phyloP scores from a whole-genome alignment of 1,140 invertebrate species.

The Hestina assimilis region DNA sequence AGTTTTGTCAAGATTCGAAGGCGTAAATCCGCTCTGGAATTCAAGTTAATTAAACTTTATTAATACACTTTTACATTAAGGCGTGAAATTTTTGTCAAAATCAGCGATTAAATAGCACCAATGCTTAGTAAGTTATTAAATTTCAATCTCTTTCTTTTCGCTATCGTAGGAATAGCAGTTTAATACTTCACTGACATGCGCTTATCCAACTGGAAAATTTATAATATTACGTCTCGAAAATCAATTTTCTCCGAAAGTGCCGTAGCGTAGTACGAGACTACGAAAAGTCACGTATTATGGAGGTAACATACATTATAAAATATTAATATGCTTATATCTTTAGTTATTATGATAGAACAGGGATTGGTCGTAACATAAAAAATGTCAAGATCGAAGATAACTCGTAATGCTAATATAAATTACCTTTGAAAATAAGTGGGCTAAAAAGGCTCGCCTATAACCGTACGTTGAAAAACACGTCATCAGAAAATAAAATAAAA shows the following conservation, averaged over 20 bases:
- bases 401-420: too few relatives aligned
- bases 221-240: conserved; percentile 12
- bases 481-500: too few relatives aligned
- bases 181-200: conserved; percentile 7
- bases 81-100: too few relatives aligned
- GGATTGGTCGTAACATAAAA: not conserved
- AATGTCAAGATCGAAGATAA: not conserved
- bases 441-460: too few relatives aligned
- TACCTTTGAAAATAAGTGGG: too few relatives aligned
- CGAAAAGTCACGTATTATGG: conserved; percentile 12
- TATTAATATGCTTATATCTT: conserved; percentile 1
- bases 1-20: too few relatives aligned
- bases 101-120: too few relatives aligned
- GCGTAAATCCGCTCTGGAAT: too few relatives aligned
- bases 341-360: conserved; percentile 1
- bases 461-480: too few relatives aligned
- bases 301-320: not conserved
- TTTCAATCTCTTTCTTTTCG: not conserved
- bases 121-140: too few relatives aligned
- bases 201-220: conserved; percentile 8
- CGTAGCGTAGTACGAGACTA: not conserved
- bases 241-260: conserved; percentile 15
- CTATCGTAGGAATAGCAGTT: not conserved
- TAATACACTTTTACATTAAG: too few relatives aligned
- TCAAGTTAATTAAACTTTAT: too few relatives aligned